These are phyloP conservation scores for Pachliopta kotzebuea DNA, from an alignment of 2,888 invertebrate species.

Conservation along the genomic window DNA sequence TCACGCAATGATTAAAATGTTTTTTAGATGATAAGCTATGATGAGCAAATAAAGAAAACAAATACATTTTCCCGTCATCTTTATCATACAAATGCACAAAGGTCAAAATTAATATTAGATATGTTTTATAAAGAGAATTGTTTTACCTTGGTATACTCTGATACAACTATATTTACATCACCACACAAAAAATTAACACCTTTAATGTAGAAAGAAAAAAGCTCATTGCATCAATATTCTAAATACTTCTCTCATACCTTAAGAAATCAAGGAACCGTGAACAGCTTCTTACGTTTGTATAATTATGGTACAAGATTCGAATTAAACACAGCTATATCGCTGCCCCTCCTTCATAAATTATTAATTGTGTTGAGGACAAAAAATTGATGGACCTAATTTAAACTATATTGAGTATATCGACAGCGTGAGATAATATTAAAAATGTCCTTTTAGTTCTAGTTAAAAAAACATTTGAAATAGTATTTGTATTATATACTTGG, in stretches of 20 bases:
- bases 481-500: no score
- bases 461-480: no score
- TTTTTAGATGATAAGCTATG: no score
- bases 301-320: constrained; percentile 10
- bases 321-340: constrained; percentile 2
- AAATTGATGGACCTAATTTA: background rate
- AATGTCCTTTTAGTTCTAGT: no score
- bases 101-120: no score
- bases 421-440: no score
- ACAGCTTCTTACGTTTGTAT: constrained; percentile 7
- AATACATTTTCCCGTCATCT: no score
- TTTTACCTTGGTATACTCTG: background rate
- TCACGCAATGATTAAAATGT: no score
- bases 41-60: no score
- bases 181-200: background rate
- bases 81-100: no score
- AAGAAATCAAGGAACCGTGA: constrained; percentile 7
- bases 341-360: constrained; percentile 7
- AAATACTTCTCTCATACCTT: constrained; percentile 1
- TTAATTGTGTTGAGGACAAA: constrained; percentile 7
- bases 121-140: no score
- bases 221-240: background rate
- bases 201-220: background rate
- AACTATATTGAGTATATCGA: background rate
- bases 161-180: background rate